phyloP scores from a whole-genome alignment of 2,888 invertebrate species.

The Chorisops tibialis region DNA sequence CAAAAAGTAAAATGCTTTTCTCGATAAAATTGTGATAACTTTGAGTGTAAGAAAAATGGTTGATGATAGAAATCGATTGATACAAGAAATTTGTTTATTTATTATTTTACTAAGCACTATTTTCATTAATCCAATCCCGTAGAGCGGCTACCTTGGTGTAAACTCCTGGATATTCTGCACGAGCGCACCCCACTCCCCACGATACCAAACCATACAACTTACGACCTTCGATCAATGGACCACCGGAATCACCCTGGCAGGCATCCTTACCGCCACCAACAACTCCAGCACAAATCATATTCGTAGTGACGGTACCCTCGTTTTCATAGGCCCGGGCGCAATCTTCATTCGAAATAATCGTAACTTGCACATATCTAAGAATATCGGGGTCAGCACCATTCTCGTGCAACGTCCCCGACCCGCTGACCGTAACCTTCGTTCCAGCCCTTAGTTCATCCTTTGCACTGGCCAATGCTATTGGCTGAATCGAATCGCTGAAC shows the following conservation, averaged over 20 bases:
- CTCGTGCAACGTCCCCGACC: constrained; percentile 35
- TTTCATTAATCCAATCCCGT: no score
- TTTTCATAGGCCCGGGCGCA: constrained; percentile 50
- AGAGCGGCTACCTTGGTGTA: constrained; percentile 1
- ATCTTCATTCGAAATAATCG: constrained; percentile 48
- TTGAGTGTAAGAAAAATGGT: no score
- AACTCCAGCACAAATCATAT: constrained; percentile 33
- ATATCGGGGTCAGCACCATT: constrained; percentile 37
- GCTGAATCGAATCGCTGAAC: constrained; percentile 46
- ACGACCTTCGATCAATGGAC: neutral
- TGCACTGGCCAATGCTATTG: constrained; percentile 48
- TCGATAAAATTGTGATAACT: no score
- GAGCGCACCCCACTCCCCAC: constrained; percentile 10
- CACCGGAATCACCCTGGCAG: constrained; percentile 8
- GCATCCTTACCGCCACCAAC: constrained; percentile 24
- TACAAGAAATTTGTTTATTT: no score
- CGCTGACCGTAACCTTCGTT: constrained; percentile 21
- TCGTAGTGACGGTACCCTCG: constrained; percentile 10
- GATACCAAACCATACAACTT: constrained; percentile 12
- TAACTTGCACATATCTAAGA: constrained; percentile 53
- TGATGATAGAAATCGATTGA: no score
- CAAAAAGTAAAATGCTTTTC: no score
- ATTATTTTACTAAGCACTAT: no score
- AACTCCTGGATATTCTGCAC: constrained; percentile 5
- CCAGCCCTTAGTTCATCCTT: constrained; percentile 34